These are phyloP conservation scores for Dipus sagitta DNA, from an alignment of 2,797 vertebrate species.

Conservation along the genomic window DNA sequence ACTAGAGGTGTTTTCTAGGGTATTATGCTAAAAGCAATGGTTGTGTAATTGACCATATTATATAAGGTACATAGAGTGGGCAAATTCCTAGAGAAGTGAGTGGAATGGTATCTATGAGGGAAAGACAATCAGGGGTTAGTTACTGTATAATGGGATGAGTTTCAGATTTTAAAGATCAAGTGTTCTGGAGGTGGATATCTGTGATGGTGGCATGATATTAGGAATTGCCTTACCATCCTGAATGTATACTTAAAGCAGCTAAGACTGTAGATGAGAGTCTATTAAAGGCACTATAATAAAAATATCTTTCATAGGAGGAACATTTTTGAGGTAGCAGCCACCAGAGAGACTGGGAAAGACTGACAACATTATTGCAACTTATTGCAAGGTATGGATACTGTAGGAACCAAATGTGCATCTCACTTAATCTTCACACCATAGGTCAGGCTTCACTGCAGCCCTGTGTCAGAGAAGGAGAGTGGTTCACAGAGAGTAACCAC, in stretches of 20 bases:
- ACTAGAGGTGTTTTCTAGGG: background rate
- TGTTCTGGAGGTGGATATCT: background rate
- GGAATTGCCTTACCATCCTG: background rate
- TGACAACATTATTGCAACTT: background rate
- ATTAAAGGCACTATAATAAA: background rate
- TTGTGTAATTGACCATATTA: background rate
- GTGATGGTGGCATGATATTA: background rate
- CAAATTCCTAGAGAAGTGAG: background rate
- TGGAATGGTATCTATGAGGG: background rate
- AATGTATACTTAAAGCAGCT: background rate
- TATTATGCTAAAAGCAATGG: background rate
- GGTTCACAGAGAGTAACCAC: background rate
- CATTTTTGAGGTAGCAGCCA: background rate
- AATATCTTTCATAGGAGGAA: background rate
- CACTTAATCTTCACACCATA: background rate
- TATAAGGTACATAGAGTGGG: background rate
- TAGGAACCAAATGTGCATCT: background rate
- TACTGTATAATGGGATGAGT: background rate
- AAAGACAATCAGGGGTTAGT: background rate
- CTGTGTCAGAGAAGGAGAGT: background rate
- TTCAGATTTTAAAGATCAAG: slow-evolving; percentile 12
- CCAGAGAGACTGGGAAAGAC: background rate
- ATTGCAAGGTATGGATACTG: background rate
- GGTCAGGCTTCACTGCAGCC: background rate
- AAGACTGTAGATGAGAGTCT: background rate